phyloP scores from a whole-genome alignment of 2,888 invertebrate genomes.

The Pycnomerus fuliginosus region DNA sequence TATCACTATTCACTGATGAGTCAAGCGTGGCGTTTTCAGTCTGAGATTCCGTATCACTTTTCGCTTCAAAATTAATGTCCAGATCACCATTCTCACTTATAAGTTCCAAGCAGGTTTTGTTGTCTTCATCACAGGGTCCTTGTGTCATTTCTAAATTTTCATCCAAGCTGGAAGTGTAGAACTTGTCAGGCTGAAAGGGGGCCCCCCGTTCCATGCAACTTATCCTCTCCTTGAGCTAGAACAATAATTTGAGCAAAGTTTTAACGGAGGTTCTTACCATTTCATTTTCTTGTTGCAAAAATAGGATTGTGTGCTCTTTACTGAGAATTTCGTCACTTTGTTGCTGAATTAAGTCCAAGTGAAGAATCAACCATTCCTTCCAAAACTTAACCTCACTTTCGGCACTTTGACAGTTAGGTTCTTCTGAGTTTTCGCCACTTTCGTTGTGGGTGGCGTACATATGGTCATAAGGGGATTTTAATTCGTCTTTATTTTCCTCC shows the following conservation, averaged over 20 bases:
- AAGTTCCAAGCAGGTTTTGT: constrained; percentile 33
- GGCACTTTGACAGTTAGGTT: constrained; percentile 41
- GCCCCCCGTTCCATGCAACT: constrained; percentile 68
- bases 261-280: constrained; percentile 58
- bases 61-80: constrained; percentile 6
- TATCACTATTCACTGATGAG: constrained; percentile 20
- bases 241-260: constrained; percentile 2
- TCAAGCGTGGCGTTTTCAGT: constrained; percentile 18
- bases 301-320: constrained; percentile 74
- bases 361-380: constrained; percentile 77
- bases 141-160: constrained; percentile 47
- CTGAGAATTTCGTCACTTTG: constrained; percentile 81
- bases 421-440: constrained; percentile 31
- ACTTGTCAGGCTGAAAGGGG: constrained; percentile 37
- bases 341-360: constrained; percentile 86
- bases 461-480: constrained; percentile 70
- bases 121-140: constrained; percentile 41
- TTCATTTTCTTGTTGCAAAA: constrained; percentile 75
- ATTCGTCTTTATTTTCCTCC: constrained; percentile 54
- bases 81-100: constrained; percentile 22
- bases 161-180: constrained; percentile 8
- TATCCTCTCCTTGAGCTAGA: constrained; percentile 55
- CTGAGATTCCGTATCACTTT: constrained; percentile 38
- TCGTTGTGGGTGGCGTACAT: constrained; percentile 65
- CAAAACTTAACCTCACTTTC: constrained; percentile 66